Conservation (phyloP, 2,113 vertebrate species). For the Ammodytes marinus region DNA sequence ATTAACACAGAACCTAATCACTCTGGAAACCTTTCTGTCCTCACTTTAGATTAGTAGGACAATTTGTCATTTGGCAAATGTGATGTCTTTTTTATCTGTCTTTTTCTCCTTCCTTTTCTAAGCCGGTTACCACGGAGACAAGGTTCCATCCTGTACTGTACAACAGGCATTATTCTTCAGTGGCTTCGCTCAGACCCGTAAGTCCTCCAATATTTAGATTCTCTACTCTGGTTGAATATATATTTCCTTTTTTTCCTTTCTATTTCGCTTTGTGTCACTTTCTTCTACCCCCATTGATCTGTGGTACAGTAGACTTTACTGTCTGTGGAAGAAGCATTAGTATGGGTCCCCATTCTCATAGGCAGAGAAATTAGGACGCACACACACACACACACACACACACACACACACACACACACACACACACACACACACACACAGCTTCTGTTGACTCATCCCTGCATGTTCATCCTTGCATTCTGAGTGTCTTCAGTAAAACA, state of each 20-base stretch:
- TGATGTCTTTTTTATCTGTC: conserved; percentile 2
- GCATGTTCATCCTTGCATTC: conserved; percentile 46
- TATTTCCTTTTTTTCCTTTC: neutral
- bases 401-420: neutral
- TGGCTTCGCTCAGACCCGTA: conserved; percentile 98
- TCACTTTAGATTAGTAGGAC: neutral
- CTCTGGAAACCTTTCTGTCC: neutral
- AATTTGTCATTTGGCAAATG: conserved; percentile 32
- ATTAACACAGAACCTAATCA: neutral
- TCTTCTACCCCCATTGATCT: conserved; percentile 47
- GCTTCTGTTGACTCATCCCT: conserved; percentile 64
- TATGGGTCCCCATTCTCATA: conserved; percentile 51
- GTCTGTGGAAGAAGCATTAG: conserved; percentile 55
- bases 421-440: conserved; percentile 34
- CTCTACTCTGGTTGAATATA: too few relatives aligned
- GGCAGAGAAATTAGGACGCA: conserved; percentile 36
- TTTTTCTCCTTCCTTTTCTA: conserved; percentile 37
- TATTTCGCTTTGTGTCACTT: conserved; percentile 22
- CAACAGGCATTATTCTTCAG: conserved; percentile 97
- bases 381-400: conserved; percentile 17
- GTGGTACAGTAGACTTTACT: conserved; percentile 22
- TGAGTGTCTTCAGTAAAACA: conserved; percentile 44
- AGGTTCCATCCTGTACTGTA: conserved; percentile 97
- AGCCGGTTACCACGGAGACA: conserved; percentile 97
- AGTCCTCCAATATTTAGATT: conserved; percentile 72